Evolutionary conservation across 2,797 vertebrate species (phyloP).

Genomic region (Cossypha heuglini): DNA sequence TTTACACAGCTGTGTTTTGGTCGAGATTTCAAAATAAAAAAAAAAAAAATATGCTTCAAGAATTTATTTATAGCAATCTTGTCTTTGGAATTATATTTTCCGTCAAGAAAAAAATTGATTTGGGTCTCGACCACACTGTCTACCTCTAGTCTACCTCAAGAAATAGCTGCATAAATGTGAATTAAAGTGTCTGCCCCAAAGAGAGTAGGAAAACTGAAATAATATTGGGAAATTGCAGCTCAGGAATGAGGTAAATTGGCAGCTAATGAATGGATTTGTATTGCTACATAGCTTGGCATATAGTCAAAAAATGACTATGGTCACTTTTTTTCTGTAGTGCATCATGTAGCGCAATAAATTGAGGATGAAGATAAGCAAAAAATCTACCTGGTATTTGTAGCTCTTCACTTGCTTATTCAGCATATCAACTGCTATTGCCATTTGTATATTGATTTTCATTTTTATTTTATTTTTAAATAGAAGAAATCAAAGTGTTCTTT

Average conservation of each 20-base stretch:
- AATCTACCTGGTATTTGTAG: background rate
- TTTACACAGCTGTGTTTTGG: background rate
- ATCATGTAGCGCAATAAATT: background rate
- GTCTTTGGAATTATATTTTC: background rate
- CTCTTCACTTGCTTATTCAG: slow-evolving; percentile 3
- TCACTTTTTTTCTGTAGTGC: background rate
- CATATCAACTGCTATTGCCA: background rate
- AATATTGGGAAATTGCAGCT: background rate
- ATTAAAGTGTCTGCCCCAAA: background rate
- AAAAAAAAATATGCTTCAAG: background rate
- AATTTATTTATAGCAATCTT: background rate
- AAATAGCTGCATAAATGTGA: background rate
- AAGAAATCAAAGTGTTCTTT: background rate
- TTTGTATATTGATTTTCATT: background rate
- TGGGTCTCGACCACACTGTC: background rate
- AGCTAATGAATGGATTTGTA: background rate
- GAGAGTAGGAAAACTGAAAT: background rate
- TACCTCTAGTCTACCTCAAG: background rate
- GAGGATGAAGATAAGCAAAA: background rate
- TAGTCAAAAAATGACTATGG: background rate
- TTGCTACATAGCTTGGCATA: background rate
- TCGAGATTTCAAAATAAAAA: background rate
- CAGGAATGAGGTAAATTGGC: background rate
- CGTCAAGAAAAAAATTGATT: background rate
- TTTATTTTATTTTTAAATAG: slow-evolving; percentile 33